These are phyloP conservation scores for Papilio aristodemus DNA, from an alignment of 1,140 invertebrate genomes.

Conservation along the genomic window DNA sequence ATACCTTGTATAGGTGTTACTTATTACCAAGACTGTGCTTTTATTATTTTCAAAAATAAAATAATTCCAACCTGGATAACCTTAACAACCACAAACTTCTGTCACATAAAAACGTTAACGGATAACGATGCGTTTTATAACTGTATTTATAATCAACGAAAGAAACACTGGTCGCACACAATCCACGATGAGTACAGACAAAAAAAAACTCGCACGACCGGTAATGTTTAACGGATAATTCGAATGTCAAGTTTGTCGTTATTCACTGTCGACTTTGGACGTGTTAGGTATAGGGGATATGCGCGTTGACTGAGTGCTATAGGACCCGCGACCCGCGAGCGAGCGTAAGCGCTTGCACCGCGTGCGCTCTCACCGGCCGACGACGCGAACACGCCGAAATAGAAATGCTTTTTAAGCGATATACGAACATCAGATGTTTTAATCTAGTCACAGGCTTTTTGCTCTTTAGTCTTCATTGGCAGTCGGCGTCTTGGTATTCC, in stretches of 20 bases:
- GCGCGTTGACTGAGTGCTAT: conserved; percentile 57
- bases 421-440: conserved; percentile 6
- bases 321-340: conserved; percentile 39
- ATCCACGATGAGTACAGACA: background rate
- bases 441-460: background rate
- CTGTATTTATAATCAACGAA: background rate
- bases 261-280: conserved; percentile 36
- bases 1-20: background rate
- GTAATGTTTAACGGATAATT: conserved; percentile 16
- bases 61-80: conserved; percentile 2
- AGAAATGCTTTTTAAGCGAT: conserved; percentile 57
- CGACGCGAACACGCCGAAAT: conserved; percentile 64
- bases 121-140: background rate
- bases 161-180: conserved; percentile 1
- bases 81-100: background rate
- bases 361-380: conserved; percentile 47
- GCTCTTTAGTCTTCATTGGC: background rate
- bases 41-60: background rate
- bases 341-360: conserved; percentile 42
- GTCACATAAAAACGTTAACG: background rate
- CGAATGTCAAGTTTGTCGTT: conserved; percentile 17
- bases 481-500: background rate
- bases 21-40: background rate
- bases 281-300: conserved; percentile 62
- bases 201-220: conserved; percentile 10